Evolutionary conservation across 2,797 vertebrate species (phyloP).

Genomic region (Parotocinclus haroldoi): DNA sequence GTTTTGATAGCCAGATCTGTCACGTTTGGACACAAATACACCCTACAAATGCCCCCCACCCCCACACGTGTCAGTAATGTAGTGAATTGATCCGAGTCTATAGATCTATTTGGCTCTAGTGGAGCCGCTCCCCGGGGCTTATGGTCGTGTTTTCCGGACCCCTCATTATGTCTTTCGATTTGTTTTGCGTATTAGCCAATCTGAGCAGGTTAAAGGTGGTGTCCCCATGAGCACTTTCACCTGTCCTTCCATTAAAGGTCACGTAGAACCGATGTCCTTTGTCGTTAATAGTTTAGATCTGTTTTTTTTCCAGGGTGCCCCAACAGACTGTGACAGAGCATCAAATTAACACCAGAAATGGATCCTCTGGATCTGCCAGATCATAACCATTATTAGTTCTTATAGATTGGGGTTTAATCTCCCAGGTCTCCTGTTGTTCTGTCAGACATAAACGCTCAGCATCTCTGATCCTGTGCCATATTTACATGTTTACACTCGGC

Average conservation of each 20-base stretch:
- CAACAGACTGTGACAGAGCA: no score
- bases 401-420: no score
- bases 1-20: constrained; percentile 42
- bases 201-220: constrained; percentile 57
- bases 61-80: constrained; percentile 60
- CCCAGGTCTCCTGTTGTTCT: no score
- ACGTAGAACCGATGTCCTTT: background rate
- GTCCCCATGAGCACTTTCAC: constrained; percentile 26
- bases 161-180: constrained; percentile 70
- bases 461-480: constrained; percentile 5
- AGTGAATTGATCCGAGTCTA: constrained; percentile 69
- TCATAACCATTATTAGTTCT: no score
- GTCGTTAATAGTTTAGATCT: no score
- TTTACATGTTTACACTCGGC: constrained; percentile 34
- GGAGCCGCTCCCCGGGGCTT: constrained; percentile 56
- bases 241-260: constrained; percentile 7
- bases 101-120: constrained; percentile 65
- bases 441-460: background rate
- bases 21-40: constrained; percentile 38
- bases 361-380: no score
- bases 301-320: no score
- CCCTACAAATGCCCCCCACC: constrained; percentile 20
- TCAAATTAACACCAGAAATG: no score
- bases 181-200: constrained; percentile 52
- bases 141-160: constrained; percentile 59